A percentile compares a stretch with the other conserved stretches of the same genome.
Conservation (phyloP, 2,888 invertebrate genomes). For the Pollenia griseotomentosa region DNA sequence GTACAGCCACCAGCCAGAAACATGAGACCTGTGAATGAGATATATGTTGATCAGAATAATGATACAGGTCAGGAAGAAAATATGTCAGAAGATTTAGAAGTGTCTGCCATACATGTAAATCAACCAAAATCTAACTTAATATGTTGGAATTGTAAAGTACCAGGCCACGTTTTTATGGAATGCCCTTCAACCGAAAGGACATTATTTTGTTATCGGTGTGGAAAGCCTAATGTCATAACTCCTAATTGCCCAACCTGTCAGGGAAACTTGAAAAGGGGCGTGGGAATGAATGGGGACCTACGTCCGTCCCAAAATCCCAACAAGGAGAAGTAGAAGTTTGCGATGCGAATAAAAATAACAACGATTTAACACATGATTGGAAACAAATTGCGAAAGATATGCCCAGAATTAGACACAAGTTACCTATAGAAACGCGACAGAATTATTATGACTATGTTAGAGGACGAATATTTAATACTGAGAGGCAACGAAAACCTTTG, state of each 20-base stretch:
- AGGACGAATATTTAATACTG: too few species aligned
- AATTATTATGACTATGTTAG: too few species aligned
- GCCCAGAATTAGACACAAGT: too few species aligned
- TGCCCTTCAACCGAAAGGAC: conserved; percentile 1
- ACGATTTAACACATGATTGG: too few species aligned
- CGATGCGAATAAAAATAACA: too few species aligned
- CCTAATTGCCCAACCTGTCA: conserved; percentile 22
- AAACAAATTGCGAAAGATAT: too few species aligned
- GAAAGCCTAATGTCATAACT: neutral
- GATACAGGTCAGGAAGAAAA: neutral
- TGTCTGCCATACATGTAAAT: neutral
- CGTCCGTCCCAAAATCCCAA: too few species aligned
- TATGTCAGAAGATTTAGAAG: too few species aligned
- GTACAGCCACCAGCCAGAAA: neutral
- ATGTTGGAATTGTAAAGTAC: conserved; percentile 40
- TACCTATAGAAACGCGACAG: too few species aligned
- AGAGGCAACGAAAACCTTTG: too few species aligned
- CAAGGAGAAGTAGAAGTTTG: too few species aligned
- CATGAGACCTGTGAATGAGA: neutral
- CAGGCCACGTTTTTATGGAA: conserved; percentile 27
- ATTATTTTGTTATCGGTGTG: conserved; percentile 23
- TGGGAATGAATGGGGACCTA: neutral
- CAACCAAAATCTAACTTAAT: neutral
- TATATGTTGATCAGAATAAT: neutral
- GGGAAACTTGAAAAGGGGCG: conserved; percentile 23